Conservation (phyloP, 2,797 vertebrate species). For the Ispidina picta region DNA sequence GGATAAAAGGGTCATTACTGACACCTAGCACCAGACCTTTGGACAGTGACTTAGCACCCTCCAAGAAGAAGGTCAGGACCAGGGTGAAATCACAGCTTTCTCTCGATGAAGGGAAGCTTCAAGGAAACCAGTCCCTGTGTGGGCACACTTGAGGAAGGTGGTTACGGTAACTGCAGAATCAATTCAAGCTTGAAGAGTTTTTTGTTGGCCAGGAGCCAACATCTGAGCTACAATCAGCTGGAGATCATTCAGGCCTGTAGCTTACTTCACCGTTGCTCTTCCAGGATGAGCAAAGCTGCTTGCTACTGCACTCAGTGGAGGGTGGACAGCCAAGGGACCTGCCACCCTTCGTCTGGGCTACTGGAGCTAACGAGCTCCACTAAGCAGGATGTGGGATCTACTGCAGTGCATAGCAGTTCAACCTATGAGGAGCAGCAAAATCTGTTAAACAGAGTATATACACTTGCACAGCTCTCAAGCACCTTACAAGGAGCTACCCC, state of each 20-base stretch:
- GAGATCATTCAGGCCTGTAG: neutral
- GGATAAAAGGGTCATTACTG: no score
- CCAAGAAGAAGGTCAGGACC: neutral
- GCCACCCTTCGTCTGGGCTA: neutral
- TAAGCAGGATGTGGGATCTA: accelerated
- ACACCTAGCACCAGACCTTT: neutral
- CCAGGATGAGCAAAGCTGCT: neutral
- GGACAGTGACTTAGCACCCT: no score
- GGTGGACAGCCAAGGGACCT: neutral
- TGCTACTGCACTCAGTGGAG: neutral
- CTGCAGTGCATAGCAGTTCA: accelerated
- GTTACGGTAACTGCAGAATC: neutral
- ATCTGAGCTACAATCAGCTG: neutral
- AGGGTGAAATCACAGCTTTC: neutral
- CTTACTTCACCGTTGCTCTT: neutral
- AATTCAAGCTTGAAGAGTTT: neutral
- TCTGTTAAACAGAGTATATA: neutral
- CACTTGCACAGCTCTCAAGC: neutral
- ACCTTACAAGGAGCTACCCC: accelerated
- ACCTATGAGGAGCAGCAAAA: neutral
- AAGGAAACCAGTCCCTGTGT: neutral
- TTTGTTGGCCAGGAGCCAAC: neutral
- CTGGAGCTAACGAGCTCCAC: neutral
- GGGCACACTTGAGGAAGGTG: neutral
- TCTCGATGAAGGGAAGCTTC: neutral